Evolutionary conservation across 2,113 vertebrate genomes (phyloP).

Genomic region (Prionailurus bengalensis): DNA sequence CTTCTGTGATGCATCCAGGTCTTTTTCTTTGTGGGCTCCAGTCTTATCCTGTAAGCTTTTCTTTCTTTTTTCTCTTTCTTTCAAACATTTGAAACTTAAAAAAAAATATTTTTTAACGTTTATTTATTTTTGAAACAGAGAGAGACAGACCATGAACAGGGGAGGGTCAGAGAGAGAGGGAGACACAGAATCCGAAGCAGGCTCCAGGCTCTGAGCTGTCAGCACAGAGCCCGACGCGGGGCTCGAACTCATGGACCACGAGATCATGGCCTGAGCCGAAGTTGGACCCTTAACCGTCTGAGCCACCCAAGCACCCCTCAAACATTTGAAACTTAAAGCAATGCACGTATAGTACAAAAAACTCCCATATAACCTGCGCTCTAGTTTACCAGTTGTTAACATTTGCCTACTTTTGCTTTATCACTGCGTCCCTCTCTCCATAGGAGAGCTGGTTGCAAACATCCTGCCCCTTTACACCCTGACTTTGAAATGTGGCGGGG

Average conservation of each 20-base stretch:
- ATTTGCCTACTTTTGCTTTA: neutral
- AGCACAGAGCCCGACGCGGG: too few relatives aligned
- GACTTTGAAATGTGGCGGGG: neutral
- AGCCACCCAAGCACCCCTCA: too few relatives aligned
- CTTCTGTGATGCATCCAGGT: neutral
- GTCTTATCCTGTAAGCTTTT: neutral
- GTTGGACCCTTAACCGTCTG: too few relatives aligned
- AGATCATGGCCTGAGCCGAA: too few relatives aligned
- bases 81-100: neutral
- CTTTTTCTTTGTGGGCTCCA: neutral
- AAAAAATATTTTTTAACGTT: neutral
- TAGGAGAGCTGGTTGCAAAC: neutral
- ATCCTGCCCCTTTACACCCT: neutral
- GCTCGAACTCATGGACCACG: too few relatives aligned
- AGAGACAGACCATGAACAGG: too few relatives aligned
- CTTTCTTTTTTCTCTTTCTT: neutral
- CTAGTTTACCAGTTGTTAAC: neutral
- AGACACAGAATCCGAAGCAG: too few relatives aligned
- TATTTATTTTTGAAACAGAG: too few relatives aligned
- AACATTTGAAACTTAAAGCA: conserved; percentile 5
- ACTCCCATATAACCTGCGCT: neutral
- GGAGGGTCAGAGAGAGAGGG: too few relatives aligned
- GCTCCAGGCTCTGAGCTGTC: too few relatives aligned
- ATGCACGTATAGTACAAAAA: neutral
- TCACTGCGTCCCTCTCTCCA: neutral